Percentiles rank a stretch among this genome's conserved stretches.
Conservation (phyloP, 2,113 vertebrate genomes). For the Acrocephalus kingi region DNA sequence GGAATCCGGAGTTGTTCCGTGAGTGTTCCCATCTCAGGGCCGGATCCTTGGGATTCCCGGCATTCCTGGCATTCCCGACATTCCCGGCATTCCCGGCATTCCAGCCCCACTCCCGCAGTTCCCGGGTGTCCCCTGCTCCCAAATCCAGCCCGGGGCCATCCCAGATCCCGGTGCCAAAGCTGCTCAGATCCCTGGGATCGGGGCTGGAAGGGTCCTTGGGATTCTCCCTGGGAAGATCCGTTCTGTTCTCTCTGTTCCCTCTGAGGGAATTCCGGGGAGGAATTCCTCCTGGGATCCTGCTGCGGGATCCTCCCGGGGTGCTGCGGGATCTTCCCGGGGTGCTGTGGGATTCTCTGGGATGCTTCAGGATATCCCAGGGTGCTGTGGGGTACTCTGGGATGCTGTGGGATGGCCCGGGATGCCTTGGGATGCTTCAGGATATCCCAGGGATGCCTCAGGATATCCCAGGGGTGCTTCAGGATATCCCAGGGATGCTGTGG, state of each 20-base stretch:
- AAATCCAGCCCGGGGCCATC: neutral
- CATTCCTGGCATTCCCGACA: no score
- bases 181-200: neutral
- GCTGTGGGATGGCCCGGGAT: no score
- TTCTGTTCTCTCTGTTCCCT: neutral
- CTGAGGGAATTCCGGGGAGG: neutral
- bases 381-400: neutral
- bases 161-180: neutral
- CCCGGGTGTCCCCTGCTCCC: neutral
- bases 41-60: neutral
- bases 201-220: neutral
- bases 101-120: accelerated
- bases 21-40: accelerated
- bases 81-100: neutral
- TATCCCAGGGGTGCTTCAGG: no score
- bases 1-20: accelerated
- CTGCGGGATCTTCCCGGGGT: neutral
- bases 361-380: no score
- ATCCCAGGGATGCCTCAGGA: no score
- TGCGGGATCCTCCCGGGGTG: neutral
- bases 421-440: no score
- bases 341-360: no score
- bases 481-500: neutral
- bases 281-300: neutral
- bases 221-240: neutral